Evolutionary conservation across 1,140 invertebrate species (phyloP).

Genomic region (Chionoecetes opilio): DNA sequence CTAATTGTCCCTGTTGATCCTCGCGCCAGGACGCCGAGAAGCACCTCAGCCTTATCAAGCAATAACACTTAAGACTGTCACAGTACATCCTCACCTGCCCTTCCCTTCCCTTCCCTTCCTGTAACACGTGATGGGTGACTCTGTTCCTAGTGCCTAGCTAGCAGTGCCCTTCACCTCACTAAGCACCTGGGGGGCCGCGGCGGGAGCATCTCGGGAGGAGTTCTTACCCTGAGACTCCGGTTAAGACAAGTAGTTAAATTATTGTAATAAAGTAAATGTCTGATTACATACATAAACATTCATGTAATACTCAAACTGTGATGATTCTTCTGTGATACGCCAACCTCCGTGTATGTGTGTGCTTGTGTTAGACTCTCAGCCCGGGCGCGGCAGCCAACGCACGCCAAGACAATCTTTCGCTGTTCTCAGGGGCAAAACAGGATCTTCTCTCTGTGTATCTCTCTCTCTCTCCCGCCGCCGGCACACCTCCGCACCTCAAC

Average conservation of each 20-base stretch:
- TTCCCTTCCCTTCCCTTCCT: not conserved
- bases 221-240: not conserved
- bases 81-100: conserved; percentile 5
- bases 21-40: too few species aligned
- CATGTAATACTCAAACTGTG: conserved; percentile 39
- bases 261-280: not conserved
- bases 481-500: not conserved
- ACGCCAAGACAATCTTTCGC: conserved; percentile 45
- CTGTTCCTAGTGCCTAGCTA: conserved; percentile 39
- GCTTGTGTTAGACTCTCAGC: not conserved
- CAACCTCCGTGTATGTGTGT: not conserved
- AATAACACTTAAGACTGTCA: conserved; percentile 2
- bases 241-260: not conserved
- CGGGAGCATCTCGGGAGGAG: not conserved
- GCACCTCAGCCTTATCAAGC: not conserved
- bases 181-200: not conserved
- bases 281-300: not conserved
- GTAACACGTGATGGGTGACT: not conserved
- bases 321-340: conserved; percentile 54
- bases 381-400: not conserved
- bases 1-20: too few species aligned
- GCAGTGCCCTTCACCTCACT: conserved; percentile 38
- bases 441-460: conserved; percentile 33
- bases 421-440: conserved; percentile 47
- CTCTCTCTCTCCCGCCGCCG: not conserved